Percentiles rank a stretch among this genome's conserved stretches.
phyloP scores from a whole-genome alignment of 2,113 vertebrate species.

The Psittacula cyanocephala region DNA sequence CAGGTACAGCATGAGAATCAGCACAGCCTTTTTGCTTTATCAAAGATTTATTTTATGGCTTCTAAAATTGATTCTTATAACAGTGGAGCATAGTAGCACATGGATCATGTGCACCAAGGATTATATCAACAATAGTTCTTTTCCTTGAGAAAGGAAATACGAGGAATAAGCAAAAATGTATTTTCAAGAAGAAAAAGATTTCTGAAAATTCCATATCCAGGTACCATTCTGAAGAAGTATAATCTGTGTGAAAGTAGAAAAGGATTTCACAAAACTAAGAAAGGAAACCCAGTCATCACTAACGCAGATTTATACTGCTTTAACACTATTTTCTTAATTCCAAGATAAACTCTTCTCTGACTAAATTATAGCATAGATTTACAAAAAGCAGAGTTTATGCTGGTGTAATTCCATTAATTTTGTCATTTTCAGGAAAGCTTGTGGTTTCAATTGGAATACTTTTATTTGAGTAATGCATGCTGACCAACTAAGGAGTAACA shows the following conservation, averaged over 20 bases:
- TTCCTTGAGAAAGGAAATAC: not conserved
- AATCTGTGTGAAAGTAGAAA: not conserved
- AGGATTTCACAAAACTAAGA: not conserved
- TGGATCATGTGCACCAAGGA: not conserved
- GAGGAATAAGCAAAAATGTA: not conserved
- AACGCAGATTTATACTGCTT: constrained; percentile 43
- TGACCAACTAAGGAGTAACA: constrained; percentile 22
- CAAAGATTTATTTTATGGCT: not conserved
- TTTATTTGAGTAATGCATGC: constrained; percentile 27
- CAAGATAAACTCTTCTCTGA: constrained; percentile 43
- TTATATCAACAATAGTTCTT: not conserved
- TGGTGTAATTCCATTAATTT: constrained; percentile 49
- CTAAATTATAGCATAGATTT: constrained; percentile 15
- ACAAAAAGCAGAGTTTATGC: constrained; percentile 18
- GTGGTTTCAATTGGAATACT: constrained; percentile 51
- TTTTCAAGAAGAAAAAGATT: not conserved
- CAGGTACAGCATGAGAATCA: not conserved
- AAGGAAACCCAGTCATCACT: constrained; percentile 22
- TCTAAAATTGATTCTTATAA: not conserved
- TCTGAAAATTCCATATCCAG: not conserved
- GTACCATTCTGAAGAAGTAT: not conserved
- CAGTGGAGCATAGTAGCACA: not conserved
- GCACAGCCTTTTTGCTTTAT: not conserved
- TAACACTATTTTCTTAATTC: constrained; percentile 22
- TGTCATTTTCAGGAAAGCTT: constrained; percentile 59